Evolutionary conservation across 2,797 vertebrate species (phyloP).

Genomic region (Tokudaia tokunoshimensis): DNA sequence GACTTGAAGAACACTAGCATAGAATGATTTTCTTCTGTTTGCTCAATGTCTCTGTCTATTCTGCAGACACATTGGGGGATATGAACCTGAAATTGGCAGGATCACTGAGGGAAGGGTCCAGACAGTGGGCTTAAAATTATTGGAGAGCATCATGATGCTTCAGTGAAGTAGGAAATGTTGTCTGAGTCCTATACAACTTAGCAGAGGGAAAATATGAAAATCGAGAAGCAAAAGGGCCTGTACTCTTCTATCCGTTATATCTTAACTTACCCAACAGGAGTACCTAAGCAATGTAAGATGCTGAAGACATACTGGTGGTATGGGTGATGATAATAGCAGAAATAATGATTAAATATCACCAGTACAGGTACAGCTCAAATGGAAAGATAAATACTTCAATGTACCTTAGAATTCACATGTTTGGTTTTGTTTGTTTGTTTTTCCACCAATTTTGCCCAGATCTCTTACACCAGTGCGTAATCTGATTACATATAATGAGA

Average conservation of each 20-base stretch:
- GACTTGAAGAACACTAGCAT: not conserved
- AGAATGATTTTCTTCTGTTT: not conserved
- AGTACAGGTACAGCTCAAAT: not conserved
- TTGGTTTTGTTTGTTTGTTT: not conserved
- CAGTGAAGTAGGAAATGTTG: not conserved
- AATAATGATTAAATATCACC: not conserved
- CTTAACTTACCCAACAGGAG: not conserved
- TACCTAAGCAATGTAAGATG: too few relatives aligned
- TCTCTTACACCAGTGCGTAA: not conserved
- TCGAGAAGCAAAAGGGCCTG: not conserved
- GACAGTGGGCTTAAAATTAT: not conserved
- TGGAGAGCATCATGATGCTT: not conserved
- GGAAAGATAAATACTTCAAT: not conserved
- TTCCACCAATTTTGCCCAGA: not conserved
- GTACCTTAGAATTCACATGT: not conserved
- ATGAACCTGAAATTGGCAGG: not conserved
- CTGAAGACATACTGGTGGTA: not conserved
- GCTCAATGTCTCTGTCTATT: not conserved
- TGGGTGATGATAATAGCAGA: not conserved
- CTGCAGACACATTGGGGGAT: not conserved
- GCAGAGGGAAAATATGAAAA: not conserved
- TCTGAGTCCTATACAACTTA: not conserved
- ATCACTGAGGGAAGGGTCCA: not conserved
- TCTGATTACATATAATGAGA: conserved; percentile 4
- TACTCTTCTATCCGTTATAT: not conserved